phyloP scores from a whole-genome alignment of 2,113 vertebrate species.

The Geococcyx californianus region DNA sequence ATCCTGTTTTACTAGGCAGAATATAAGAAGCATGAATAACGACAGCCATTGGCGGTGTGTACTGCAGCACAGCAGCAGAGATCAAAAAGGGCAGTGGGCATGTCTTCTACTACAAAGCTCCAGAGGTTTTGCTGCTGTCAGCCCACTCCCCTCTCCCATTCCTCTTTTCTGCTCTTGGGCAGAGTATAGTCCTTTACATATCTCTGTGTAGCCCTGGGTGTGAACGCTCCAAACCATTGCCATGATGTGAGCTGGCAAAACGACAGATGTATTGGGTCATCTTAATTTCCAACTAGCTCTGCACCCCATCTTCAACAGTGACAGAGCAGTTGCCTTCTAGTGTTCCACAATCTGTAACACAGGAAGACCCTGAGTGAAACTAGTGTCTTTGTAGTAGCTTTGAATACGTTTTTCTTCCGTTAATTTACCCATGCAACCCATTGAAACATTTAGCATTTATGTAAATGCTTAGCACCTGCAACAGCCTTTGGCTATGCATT shows the following conservation, averaged over 20 bases:
- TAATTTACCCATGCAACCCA: neutral
- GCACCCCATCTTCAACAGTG: fast-evolving
- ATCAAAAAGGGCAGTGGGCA: neutral
- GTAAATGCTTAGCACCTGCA: constrained; percentile 16
- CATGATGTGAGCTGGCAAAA: neutral
- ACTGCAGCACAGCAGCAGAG: neutral
- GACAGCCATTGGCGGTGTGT: neutral
- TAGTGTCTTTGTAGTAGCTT: neutral
- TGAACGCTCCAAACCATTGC: neutral
- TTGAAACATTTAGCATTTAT: neutral
- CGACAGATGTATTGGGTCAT: neutral
- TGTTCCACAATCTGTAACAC: neutral
- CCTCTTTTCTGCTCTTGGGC: neutral
- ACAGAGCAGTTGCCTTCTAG: neutral
- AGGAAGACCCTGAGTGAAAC: constrained; percentile 2
- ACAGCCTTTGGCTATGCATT: neutral
- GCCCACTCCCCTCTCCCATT: neutral
- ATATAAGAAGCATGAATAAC: neutral
- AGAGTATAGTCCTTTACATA: neutral
- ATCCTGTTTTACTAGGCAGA: neutral
- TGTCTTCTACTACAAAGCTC: neutral
- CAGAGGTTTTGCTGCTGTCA: neutral
- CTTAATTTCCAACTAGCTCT: neutral
- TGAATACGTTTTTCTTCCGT: neutral
- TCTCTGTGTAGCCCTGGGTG: neutral